Percentiles rank a stretch among this genome's conserved stretches.
Evolutionary conservation across 1,140 invertebrate genomes (phyloP).

Genomic region (Lordiphosa stackelbergi): DNA sequence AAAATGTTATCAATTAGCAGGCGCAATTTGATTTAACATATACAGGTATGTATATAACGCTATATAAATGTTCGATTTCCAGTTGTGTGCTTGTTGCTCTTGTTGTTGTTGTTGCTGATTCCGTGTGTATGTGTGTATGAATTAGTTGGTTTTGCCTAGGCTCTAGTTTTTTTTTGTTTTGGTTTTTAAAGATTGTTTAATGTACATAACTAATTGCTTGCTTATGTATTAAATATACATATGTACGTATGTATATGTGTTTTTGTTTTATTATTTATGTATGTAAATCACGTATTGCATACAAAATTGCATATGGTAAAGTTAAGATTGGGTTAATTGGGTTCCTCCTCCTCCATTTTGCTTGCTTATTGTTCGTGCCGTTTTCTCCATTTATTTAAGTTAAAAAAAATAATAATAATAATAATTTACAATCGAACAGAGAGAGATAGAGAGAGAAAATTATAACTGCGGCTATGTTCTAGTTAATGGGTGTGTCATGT

Average conservation of each 20-base stretch:
- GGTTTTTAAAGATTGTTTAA: slow-evolving; percentile 27
- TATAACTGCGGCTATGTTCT: not conserved
- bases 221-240: slow-evolving; percentile 26
- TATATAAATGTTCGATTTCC: slow-evolving; percentile 10
- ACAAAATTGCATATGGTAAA: slow-evolving; percentile 44
- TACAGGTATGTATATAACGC: slow-evolving; percentile 18
- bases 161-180: slow-evolving; percentile 16
- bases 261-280: slow-evolving; percentile 22
- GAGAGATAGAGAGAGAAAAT: slow-evolving; percentile 5
- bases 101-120: not conserved
- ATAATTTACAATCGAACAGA: slow-evolving; percentile 34
- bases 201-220: slow-evolving; percentile 46
- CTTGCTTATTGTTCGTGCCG: not conserved
- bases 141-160: slow-evolving; percentile 9
- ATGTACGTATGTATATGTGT: slow-evolving; percentile 14
- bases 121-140: not conserved
- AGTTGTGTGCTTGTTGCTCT: slow-evolving; percentile 2
- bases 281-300: slow-evolving; percentile 68
- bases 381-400: no score
- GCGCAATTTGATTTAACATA: slow-evolving; percentile 37
- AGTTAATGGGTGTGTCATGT: not conserved
- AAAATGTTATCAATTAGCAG: slow-evolving; percentile 38
- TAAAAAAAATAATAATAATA: slow-evolving; percentile 15
- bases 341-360: slow-evolving; percentile 12
- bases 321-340: slow-evolving; percentile 23